Base-by-base conservation (phyloP, 2,888 invertebrate genomes). In the Pristionchus japonicus region DNA sequence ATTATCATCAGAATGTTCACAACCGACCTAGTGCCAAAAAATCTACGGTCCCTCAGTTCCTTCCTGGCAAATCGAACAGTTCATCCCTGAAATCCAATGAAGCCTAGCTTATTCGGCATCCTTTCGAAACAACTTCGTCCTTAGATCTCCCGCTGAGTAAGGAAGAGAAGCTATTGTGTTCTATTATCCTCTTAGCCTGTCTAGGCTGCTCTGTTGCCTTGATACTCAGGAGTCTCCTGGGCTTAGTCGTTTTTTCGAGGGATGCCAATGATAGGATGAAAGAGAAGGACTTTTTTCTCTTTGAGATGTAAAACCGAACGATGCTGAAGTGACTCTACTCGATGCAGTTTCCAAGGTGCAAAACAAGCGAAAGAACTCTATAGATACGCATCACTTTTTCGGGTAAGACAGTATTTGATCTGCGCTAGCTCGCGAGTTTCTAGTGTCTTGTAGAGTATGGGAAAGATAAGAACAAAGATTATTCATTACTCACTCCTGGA, bases 301-400 rank as follows among this genome's bases (percentile, higher is more conserved):
- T n/a, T 23, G 52, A 57, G 17, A 2, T 6, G 52, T 23, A 20
- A 57, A 57, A 57, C 20, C 1, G 52, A 57, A 3, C 23, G 52
- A n/a, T 1, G 52, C 52, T 57, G 23, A 57, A 57, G 23, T 57
- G 52, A 57, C 52, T 23, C 52, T 57, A 57, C 64, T 70, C 37
- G 34, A 37, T 70, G 52, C 70, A 70, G 70, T 70, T 70, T 34
- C 31, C 34, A 7, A 70, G 20, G 34, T 34, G 70, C 34, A 70
- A 57, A 70, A 70, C 70, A 70, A 13, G 15, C 20, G 43, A 43
- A 34, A 20, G 23, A 64, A 77, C 77, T 77, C 77, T 3, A n/a
- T 77, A 77, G 77, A 77, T 77, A 43, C 7, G n/a, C 23, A 77
- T 77, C 77, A 13, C 40, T 70, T 64, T 64, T 64, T 64, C 64